Evolutionary conservation across 1,140 invertebrate species (phyloP), one percentile per base, ranked within the genome.

Genomic region (Eupeodes corollae): DNA sequence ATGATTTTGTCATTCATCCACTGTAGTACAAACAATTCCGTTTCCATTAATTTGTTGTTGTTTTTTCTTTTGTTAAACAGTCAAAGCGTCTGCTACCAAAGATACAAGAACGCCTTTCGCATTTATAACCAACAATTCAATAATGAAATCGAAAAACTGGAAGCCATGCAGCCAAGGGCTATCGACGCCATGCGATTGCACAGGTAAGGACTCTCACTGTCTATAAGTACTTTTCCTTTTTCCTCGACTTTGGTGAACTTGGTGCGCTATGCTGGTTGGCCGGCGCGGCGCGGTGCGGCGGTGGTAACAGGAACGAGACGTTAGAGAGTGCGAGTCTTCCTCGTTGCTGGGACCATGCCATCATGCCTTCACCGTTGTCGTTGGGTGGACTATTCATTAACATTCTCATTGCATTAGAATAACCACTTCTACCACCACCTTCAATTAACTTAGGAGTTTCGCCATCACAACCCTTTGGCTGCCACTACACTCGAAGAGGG

Each of bases 141-240:
- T 49, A 55, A 54, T 50, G 63, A 66, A 60, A 60, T 66, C 52
- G 52, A 55, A 52, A 59, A 60, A 42, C 63, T 61, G 35, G 63
- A 65, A 43, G 54, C 61, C 47, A 66, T 66, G 63, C 63, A 66
- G 40, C 60, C 63, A 34, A 63, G 54, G 39, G 63, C 63, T 44
- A 63, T 65, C 49, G 63, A 66, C 51, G 60, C 63, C 3, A 66
- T 66, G 63, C 56, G 63, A 19, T 54, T 66, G 2, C 63, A 66
- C 53, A 65, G 63, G 63, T 66, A 42, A 52, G 50, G 12, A 26
- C 21, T 26, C 21, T 26, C 21, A 26, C 21, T 8, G 21, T 26
- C 8, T 8, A 5, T 5, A 26, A 26, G 21, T 3, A 26, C 21
- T 26, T 26, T 26, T 3, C 3, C 21, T 26, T 26, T 26, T 26